Evolutionary conservation across 2,797 vertebrate species (phyloP).

Genomic region (Schizothorax lantsangensis): DNA sequence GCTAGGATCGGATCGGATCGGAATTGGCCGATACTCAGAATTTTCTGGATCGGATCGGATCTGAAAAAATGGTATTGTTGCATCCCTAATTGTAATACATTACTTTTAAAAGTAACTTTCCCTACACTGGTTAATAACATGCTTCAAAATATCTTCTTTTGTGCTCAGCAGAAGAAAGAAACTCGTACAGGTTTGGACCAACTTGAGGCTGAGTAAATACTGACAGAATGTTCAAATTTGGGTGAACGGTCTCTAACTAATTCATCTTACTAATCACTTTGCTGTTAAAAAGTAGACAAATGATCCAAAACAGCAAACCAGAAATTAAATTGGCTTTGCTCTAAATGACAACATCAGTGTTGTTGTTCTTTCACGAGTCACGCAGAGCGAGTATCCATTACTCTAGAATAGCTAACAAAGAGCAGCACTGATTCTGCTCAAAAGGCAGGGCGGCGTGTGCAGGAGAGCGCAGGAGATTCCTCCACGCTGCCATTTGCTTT

Average conservation of each 20-base stretch:
- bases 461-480: constrained; percentile 59
- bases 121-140: neutral
- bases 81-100: too few species aligned
- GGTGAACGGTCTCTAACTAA: neutral
- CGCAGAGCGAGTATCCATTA: neutral
- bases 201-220: too few species aligned
- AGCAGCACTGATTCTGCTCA: neutral
- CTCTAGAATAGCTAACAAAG: constrained; percentile 4
- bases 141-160: neutral
- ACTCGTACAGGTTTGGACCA: neutral
- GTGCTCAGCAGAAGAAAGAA: neutral
- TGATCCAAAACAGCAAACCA: neutral
- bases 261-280: neutral
- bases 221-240: neutral
- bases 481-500: neutral
- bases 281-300: neutral
- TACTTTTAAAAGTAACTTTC: too few species aligned
- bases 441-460: constrained; percentile 12
- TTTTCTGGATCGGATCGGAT: too few species aligned
- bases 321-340: neutral
- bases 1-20: too few species aligned
- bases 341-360: neutral
- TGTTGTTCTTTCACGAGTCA: neutral
- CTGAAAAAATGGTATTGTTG: too few species aligned
- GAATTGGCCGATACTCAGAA: too few species aligned